These are phyloP conservation scores for Azorinus chamasolen DNA, from an alignment of 2,888 invertebrate species.

Conservation along the genomic window DNA sequence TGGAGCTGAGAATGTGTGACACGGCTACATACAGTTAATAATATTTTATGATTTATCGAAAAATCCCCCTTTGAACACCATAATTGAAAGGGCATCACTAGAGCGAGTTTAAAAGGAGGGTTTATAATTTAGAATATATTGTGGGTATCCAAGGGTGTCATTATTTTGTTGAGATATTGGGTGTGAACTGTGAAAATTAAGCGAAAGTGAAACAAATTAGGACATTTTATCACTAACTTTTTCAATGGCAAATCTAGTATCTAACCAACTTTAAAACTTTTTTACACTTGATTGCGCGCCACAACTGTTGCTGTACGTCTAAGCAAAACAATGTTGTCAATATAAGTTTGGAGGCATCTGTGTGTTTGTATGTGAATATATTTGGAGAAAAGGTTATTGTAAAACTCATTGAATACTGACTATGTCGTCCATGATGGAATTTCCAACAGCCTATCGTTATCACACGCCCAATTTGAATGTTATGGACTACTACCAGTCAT, in stretches of 20 bases:
- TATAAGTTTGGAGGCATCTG: too few relatives aligned
- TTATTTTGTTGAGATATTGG: slow-evolving; percentile 40
- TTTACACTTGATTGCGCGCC: too few relatives aligned
- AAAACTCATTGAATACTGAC: too few relatives aligned
- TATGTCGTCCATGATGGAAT: slow-evolving; percentile 71
- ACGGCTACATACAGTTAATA: slow-evolving; percentile 56
- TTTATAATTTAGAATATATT: slow-evolving; percentile 46
- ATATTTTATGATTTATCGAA: slow-evolving; percentile 69
- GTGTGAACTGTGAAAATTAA: slow-evolving; percentile 17
- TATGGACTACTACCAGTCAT: slow-evolving; percentile 98
- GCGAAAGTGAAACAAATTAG: too few relatives aligned
- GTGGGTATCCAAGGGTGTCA: slow-evolving; percentile 58
- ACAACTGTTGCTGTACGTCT: too few relatives aligned
- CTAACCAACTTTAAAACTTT: too few relatives aligned
- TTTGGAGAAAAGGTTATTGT: too few relatives aligned
- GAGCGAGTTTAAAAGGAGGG: slow-evolving; percentile 44
- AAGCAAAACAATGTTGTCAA: too few relatives aligned
- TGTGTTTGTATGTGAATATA: too few relatives aligned
- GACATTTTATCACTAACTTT: too few relatives aligned
- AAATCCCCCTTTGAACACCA: slow-evolving; percentile 49
- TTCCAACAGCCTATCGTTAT: slow-evolving; percentile 71
- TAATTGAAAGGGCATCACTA: slow-evolving; percentile 61
- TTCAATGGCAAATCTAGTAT: too few relatives aligned
- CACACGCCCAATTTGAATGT: slow-evolving; percentile 94
- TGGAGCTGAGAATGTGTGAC: slow-evolving; percentile 47